These are phyloP conservation scores for Epizoanthus stellaris DNA, from an alignment of 92 coral and sea anemone genomes.

Conservation along the genomic window DNA sequence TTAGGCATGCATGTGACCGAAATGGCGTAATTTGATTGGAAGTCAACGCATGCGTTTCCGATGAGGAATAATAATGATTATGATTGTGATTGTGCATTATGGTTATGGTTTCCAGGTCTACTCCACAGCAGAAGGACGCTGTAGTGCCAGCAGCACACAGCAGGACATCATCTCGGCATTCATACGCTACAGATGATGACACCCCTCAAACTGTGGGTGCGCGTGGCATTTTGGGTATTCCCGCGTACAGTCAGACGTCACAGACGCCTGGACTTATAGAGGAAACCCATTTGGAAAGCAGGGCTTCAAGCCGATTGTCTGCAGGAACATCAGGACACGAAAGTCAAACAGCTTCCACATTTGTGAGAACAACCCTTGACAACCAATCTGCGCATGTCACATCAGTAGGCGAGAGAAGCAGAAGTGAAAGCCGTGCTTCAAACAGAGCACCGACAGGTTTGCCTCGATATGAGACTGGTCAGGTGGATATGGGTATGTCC, in stretches of 20 bases:
- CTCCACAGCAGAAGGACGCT: background rate
- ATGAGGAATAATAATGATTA: background rate
- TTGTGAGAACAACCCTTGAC: background rate
- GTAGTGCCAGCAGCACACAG: background rate
- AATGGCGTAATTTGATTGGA: no score
- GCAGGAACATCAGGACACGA: slow-evolving; percentile 6
- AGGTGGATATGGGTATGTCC: background rate
- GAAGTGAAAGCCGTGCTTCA: slow-evolving; percentile 6
- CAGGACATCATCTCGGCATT: background rate
- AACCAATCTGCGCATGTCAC: background rate
- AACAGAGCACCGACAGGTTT: slow-evolving; percentile 7
- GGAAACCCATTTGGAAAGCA: slow-evolving; percentile 31
- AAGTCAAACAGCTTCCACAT: background rate
- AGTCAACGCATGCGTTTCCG: no score
- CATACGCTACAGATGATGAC: background rate
- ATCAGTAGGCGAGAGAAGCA: background rate
- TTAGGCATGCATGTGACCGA: no score
- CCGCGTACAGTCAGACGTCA: background rate
- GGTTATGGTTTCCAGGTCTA: background rate
- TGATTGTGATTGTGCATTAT: background rate
- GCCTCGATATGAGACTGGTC: background rate
- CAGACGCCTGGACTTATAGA: slow-evolving; percentile 29
- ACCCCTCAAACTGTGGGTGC: background rate
- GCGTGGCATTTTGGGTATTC: background rate
- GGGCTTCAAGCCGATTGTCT: slow-evolving; percentile 25